Evolutionary conservation across 2,113 vertebrate species (phyloP), one percentile per base, ranked within the genome.

Genomic region (Lepisosteus oculatus): DNA sequence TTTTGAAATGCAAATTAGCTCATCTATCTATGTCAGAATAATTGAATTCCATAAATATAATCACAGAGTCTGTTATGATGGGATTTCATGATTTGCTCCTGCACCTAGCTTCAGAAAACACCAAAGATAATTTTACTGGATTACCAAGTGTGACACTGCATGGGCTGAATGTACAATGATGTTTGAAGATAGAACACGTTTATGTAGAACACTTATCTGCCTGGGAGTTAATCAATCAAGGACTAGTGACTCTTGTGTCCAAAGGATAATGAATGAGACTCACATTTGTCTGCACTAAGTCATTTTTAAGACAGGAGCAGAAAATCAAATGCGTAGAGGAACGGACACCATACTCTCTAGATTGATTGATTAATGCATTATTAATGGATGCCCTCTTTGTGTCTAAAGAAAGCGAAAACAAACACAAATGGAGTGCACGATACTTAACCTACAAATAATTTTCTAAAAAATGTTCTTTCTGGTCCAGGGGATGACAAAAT

Each of bases 21-120:
- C 86, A 90, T 90, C 84, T 87, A 84, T 90, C 89, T 86, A 81
- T 86, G 88, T 88, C 90, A 86, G 69, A 73, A 74, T 90, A 89
- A 90, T 88, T 87, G 81, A 89, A 90, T 91, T 90, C 81, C 79
- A 86, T 88, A 86, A 90, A 88, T 88, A 79, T 86, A 89, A 90
- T 88, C 81, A 85, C 76, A 85, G 79, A 74, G 82, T 79, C 79
- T 86, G 87, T 87, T 87, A 80, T 85, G 85, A 81, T 74, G 73
- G 55, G 78, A 75, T 76, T 82, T 84, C 62, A 80, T 77, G 80
- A 76, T 85, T 73, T 54, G 73, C 68, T 76, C 75, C 71, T 75
- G 47, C 56, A 59, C n/a, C n/a, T 3, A 3, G 56, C 56, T 59
- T 59, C 56, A 14, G n/a, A n/a, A n/a, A 11, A 59, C n/a, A n/a